Conservation (phyloP, 2,888 invertebrate species). For the Yponomeuta sedellus region DNA sequence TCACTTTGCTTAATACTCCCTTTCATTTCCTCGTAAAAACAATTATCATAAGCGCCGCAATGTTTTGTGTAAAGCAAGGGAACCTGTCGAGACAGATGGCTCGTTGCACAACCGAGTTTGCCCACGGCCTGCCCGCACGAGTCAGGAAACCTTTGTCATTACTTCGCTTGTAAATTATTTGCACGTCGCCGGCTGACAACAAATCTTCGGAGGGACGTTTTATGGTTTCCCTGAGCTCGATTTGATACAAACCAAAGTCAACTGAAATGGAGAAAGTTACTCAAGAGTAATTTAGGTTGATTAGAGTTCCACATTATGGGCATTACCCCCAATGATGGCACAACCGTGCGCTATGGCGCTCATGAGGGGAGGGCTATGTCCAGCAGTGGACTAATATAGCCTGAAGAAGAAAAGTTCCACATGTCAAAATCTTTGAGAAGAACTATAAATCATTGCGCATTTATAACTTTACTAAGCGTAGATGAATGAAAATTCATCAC, state of each 20-base stretch:
- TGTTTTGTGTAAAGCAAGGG: neutral
- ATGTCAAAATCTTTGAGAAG: neutral
- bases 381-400: too few relatives aligned
- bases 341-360: too few relatives aligned
- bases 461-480: neutral
- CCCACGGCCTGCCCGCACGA: neutral
- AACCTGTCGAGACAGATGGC: slow-evolving; percentile 9
- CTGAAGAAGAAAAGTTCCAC: too few relatives aligned
- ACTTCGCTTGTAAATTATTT: slow-evolving; percentile 1
- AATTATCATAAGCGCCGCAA: neutral
- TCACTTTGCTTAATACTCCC: neutral
- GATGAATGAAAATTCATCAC: neutral
- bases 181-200: neutral
- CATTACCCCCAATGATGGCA: too few relatives aligned
- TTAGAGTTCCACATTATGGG: neutral
- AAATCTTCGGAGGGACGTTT: neutral
- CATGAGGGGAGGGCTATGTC: too few relatives aligned
- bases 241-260: neutral
- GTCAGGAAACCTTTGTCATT: slow-evolving; percentile 9
- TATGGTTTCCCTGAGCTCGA: neutral
- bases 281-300: neutral
- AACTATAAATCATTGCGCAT: neutral
- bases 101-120: slow-evolving; percentile 11
- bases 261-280: neutral
- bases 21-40: neutral